Conservation (phyloP, 1,140 invertebrate genomes). For the Papilio polyxenes region DNA sequence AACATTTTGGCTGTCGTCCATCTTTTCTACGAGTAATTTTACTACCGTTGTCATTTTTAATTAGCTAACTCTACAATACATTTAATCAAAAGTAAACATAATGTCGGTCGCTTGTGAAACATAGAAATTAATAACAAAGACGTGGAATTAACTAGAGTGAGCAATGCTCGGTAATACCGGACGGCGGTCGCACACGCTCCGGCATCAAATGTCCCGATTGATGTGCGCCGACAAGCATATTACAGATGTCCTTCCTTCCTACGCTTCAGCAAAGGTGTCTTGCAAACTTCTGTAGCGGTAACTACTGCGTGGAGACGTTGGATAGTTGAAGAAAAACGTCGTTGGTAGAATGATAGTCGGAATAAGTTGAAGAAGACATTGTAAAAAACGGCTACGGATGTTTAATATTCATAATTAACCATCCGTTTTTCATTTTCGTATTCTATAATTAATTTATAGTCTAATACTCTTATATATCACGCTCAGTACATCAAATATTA, state of each 20-base stretch:
- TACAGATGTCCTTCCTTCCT: conserved; percentile 9
- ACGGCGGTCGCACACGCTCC: not conserved
- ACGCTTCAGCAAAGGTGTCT: not conserved
- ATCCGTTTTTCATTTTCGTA: too few species aligned
- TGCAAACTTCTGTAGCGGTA: not conserved
- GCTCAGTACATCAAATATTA: not conserved
- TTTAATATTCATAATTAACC: too few species aligned
- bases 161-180: not conserved
- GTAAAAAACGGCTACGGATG: too few species aligned
- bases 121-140: not conserved
- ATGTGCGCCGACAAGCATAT: conserved; percentile 16
- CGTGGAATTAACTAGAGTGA: not conserved
- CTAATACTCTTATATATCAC: not conserved
- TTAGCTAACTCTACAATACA: not conserved
- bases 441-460: not conserved
- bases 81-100: not conserved
- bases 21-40: not conserved
- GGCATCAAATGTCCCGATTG: not conserved
- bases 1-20: too few species aligned
- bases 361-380: too few species aligned
- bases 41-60: too few species aligned
- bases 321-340: too few species aligned
- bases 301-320: too few species aligned
- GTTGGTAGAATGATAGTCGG: too few species aligned
- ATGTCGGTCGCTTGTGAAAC: not conserved